A percentile compares a stretch with the other conserved stretches of the same genome.
Evolutionary conservation across 2,888 invertebrate species (phyloP).

Genomic region (Euplagia quadripunctaria): DNA sequence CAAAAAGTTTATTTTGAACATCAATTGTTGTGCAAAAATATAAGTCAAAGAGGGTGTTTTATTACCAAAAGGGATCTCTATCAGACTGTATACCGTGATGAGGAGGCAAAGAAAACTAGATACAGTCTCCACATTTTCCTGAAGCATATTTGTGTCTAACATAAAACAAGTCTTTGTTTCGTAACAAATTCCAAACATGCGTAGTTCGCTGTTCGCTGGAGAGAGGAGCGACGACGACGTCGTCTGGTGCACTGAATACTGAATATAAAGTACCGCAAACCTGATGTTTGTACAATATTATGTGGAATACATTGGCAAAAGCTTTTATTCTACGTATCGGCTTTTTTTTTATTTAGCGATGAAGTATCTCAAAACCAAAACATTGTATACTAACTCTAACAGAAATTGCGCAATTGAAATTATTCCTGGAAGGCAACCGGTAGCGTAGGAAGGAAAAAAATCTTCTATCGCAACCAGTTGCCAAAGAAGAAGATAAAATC

Average conservation of each 20-base stretch:
- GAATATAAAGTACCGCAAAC: constrained; percentile 6
- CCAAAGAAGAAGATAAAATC: too few species aligned
- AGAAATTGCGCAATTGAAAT: too few species aligned
- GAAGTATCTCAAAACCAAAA: too few species aligned
- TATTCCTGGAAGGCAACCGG: too few species aligned
- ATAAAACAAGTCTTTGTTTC: constrained; percentile 12
- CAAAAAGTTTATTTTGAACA: too few species aligned
- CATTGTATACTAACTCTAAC: too few species aligned
- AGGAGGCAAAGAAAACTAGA: not conserved
- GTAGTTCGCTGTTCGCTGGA: constrained; percentile 21
- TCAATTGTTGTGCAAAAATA: too few species aligned
- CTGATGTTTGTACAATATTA: not conserved
- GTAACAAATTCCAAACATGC: constrained; percentile 42
- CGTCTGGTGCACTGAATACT: not conserved
- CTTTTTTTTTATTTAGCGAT: not conserved
- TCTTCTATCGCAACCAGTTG: too few species aligned
- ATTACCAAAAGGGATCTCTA: too few species aligned
- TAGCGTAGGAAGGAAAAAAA: too few species aligned
- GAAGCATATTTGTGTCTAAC: not conserved
- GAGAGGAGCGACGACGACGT: not conserved
- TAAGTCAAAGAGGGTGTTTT: too few species aligned
- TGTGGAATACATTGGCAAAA: not conserved
- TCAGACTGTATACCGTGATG: not conserved
- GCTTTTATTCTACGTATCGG: not conserved
- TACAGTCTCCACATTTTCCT: not conserved